Evolutionary conservation across 2,888 invertebrate species (phyloP).

Genomic region (Drosophila histrio): DNA sequence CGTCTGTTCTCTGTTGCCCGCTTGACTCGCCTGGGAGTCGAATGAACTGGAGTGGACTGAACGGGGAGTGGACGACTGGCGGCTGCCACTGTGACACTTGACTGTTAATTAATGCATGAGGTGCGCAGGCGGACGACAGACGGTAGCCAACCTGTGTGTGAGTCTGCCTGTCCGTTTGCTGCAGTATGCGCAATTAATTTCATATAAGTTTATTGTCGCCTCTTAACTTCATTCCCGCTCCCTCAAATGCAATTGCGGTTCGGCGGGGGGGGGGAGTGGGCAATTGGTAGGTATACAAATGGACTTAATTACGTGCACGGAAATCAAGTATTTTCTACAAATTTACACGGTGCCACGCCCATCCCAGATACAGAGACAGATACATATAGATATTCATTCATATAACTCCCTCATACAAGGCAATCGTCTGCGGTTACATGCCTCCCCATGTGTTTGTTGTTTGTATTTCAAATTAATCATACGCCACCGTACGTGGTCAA

Average conservation of each 20-base stretch:
- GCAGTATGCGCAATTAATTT: conserved; percentile 79
- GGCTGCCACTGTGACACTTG: conserved; percentile 63
- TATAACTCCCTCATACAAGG: conserved; percentile 12
- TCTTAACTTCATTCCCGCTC: conserved; percentile 51
- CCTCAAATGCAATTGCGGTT: conserved; percentile 58
- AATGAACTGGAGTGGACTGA: conserved; percentile 1
- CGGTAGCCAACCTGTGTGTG: conserved; percentile 41
- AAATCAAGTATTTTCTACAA: conserved; percentile 79
- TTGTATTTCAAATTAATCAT: conserved; percentile 80
- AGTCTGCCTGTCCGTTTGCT: conserved; percentile 37
- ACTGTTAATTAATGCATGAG: conserved; percentile 79
- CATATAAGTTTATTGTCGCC: conserved; percentile 80
- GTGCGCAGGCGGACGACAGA: conserved; percentile 52
- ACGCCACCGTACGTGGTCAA: conserved; percentile 55
- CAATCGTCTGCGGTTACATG: conserved; percentile 61
- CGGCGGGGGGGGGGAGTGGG: conserved; percentile 11
- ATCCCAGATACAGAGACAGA: conserved; percentile 2
- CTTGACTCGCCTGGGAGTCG: conserved; percentile 18
- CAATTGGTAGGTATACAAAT: conserved; percentile 60
- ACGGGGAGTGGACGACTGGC: conserved; percentile 15
- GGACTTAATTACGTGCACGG: conserved; percentile 79
- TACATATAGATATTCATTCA: neutral
- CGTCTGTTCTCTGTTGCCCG: conserved; percentile 19
- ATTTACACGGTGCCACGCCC: conserved; percentile 63
- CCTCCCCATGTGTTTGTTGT: conserved; percentile 52